phyloP scores from a whole-genome alignment of 1,140 invertebrate species.

The Platorchestia sp. region DNA sequence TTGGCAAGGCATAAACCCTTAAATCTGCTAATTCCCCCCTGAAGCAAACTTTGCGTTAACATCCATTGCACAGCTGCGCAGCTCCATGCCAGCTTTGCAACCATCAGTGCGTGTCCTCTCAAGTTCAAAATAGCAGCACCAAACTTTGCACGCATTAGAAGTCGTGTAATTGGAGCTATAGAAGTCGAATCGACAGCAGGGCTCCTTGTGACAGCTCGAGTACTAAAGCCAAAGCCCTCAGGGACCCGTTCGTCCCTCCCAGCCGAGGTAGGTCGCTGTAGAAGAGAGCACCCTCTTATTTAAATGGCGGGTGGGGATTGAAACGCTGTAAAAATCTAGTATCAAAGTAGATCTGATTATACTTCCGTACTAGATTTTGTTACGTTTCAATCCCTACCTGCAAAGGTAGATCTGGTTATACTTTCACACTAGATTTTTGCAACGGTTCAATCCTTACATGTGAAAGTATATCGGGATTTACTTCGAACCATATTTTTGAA shows the following conservation, averaged over 20 bases:
- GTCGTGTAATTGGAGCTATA: neutral
- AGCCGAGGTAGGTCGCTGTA: no score
- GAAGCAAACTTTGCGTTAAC: neutral
- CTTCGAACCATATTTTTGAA: no score
- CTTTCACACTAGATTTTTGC: no score
- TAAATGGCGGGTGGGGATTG: neutral
- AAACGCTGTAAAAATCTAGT: no score
- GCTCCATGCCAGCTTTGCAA: neutral
- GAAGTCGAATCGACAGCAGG: neutral
- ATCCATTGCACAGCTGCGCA: neutral
- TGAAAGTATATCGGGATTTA: no score
- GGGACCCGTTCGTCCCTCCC: neutral
- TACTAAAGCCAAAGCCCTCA: neutral
- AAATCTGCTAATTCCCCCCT: neutral
- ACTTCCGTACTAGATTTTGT: no score
- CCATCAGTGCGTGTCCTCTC: neutral
- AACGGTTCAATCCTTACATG: no score
- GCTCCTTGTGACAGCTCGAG: neutral
- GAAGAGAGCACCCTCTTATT: neutral
- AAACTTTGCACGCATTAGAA: neutral
- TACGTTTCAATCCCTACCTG: no score
- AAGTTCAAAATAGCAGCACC: neutral
- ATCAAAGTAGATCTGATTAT: no score
- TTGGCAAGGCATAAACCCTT: neutral
- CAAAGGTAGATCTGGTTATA: no score